Evolutionary conservation across 2,113 vertebrate genomes (phyloP).

Genomic region (Campylomormyrus tamandua): DNA sequence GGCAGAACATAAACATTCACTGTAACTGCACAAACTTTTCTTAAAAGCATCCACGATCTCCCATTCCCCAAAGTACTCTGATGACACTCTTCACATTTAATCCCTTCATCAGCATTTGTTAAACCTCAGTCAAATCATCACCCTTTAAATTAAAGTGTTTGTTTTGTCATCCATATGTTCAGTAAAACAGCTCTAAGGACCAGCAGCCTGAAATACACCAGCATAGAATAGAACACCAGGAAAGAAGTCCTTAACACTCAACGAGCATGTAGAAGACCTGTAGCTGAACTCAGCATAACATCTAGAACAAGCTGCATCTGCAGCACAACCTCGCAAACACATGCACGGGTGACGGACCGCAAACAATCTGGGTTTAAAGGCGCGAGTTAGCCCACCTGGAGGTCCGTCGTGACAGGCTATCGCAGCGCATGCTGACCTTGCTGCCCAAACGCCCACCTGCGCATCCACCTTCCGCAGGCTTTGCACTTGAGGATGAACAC

Average conservation of each 20-base stretch:
- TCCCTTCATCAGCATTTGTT: not conserved
- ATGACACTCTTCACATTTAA: not conserved
- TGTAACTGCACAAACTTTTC: not conserved
- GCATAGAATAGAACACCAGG: not conserved
- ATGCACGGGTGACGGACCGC: not conserved
- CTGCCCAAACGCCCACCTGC: not conserved
- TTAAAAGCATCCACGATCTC: not conserved
- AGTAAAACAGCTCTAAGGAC: not conserved
- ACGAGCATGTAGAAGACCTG: not conserved
- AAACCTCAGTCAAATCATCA: not conserved
- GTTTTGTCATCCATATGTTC: not conserved
- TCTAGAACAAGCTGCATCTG: not conserved
- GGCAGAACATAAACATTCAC: not conserved
- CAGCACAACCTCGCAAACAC: not conserved
- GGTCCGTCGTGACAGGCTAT: not conserved
- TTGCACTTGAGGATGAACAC: not conserved
- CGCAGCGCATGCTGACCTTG: slow-evolving; percentile 5
- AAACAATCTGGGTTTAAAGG: not conserved
- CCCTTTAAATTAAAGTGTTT: not conserved
- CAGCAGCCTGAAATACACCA: not conserved
- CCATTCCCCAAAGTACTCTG: not conserved
- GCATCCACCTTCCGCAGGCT: slow-evolving; percentile 4
- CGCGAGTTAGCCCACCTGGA: not conserved
- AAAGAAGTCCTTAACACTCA: not conserved
- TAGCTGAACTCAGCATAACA: not conserved